phyloP scores from a whole-genome alignment of 2,888 invertebrate genomes.

The Synergus japonicus region DNA sequence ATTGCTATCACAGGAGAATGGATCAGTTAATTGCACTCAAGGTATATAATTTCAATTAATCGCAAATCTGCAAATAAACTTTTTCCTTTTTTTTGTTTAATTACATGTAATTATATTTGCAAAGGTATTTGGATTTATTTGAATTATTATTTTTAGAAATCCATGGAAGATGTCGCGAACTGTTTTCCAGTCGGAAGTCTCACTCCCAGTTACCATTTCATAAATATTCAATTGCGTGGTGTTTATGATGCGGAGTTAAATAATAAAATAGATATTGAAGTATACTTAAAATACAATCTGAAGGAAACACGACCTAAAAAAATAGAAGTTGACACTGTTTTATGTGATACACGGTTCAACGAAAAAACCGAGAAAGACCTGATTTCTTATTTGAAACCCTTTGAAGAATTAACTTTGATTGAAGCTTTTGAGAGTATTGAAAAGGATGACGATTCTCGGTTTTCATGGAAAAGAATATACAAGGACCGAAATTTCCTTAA shows the following conservation, averaged over 20 bases:
- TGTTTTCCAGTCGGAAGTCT: neutral
- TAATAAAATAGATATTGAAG: conserved; percentile 48
- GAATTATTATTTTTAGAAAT: conserved; percentile 18
- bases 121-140: neutral
- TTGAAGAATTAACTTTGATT: conserved; percentile 45
- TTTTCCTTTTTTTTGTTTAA: neutral
- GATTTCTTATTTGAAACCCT: conserved; percentile 50
- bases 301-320: conserved; percentile 54
- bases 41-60: conserved; percentile 44
- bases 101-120: neutral
- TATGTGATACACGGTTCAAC: conserved; percentile 15
- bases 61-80: too few relatives aligned
- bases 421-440: conserved; percentile 37
- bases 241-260: conserved; percentile 48
- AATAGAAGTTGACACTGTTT: conserved; percentile 52
- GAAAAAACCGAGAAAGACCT: conserved; percentile 38
- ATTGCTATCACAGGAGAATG: conserved; percentile 56
- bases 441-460: neutral
- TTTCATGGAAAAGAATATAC: neutral
- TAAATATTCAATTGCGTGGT: conserved; percentile 41
- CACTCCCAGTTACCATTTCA: neutral
- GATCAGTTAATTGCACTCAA: conserved; percentile 56
- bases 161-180: neutral
- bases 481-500: neutral
- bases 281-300: conserved; percentile 59